Evolutionary conservation across 2,888 invertebrate species (phyloP), one percentile per base, ranked within the genome.

Genomic region (Rhopalosiphum nymphaeae): DNA sequence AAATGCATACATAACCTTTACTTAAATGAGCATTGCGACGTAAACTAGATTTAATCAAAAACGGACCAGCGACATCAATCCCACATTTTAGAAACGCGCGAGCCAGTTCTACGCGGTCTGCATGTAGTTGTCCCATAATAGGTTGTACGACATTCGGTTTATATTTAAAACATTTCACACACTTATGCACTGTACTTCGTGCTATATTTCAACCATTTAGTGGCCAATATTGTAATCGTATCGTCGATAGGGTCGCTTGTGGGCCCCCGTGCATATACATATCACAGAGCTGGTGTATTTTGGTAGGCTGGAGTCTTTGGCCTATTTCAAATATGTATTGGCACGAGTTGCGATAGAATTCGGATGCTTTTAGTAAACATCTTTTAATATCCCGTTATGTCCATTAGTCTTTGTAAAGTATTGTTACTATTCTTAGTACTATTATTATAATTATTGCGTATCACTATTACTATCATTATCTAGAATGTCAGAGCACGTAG

Each of bases 181-280:
- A 95, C 0, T 84, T 56, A 0, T 94, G 87, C 4, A 94, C 26
- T 2, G 89, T 61, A 3, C 84, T 91, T 25, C 86, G 9, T 4
- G 67, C 86, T 29, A 56, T 57, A 56, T 89, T 93, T 95, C 96
- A 96, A 95, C 96, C 97, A 25, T 96, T 90, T 61, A 95, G 61
- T 9, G 88, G 88, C 94, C 94, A 94, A 91, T 91, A 94, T 92
- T 16, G 67, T 36, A 42, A 67, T 16, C 90, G 16, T 26, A 94
- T 56, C 3, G 84, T 25, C 1, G 84, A 86, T 56, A 94, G 42
- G 11, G 85, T 53, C 29, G 57, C 56, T 36, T 89, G 86, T 42
- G 89, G 93, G 36, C 94, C 93, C 0, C 56, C 94, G 57, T 94
- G 91, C 11, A 91, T 25, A 46, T 25, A 21, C n/a, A n/a, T n/a